phyloP scores from a whole-genome alignment of 1,140 invertebrate species.

The Pseudomyrmex pallidus region DNA sequence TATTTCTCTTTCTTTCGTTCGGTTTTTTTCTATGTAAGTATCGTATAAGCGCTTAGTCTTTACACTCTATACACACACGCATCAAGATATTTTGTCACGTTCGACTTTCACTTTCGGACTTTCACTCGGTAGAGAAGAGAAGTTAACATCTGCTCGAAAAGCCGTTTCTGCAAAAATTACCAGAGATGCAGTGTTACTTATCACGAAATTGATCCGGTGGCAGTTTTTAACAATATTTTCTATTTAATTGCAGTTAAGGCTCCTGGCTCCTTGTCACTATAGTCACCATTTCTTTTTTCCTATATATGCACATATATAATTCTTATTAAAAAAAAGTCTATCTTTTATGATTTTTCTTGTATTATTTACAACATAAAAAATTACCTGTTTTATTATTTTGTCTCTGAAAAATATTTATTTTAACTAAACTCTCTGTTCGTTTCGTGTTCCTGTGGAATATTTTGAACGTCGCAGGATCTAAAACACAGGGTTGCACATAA shows the following conservation, averaged over 20 bases:
- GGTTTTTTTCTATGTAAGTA: constrained; percentile 37
- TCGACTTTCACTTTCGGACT: constrained; percentile 67
- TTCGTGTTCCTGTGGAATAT: no score
- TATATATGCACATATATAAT: background rate
- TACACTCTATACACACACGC: constrained; percentile 58
- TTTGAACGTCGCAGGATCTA: no score
- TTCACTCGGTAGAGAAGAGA: constrained; percentile 69
- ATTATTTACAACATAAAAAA: background rate
- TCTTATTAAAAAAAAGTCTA: background rate
- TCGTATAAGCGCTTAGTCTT: constrained; percentile 55
- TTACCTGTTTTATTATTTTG: background rate
- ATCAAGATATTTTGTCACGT: constrained; percentile 55
- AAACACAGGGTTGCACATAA: no score
- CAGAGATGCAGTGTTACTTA: constrained; percentile 74
- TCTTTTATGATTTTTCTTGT: background rate
- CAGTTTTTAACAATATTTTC: constrained; percentile 58
- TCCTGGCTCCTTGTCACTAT: constrained; percentile 38
- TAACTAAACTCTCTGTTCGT: no score
- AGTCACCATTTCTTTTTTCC: background rate
- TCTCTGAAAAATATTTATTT: no score
- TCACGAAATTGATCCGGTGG: constrained; percentile 62
- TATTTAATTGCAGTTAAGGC: constrained; percentile 36
- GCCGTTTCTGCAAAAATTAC: constrained; percentile 82
- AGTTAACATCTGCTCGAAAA: constrained; percentile 81
- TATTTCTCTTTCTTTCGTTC: constrained; percentile 48